Evolutionary conservation across 2,797 vertebrate genomes (phyloP), one percentile per base, ranked within the genome.

Genomic region (Bovichtus diacanthus): DNA sequence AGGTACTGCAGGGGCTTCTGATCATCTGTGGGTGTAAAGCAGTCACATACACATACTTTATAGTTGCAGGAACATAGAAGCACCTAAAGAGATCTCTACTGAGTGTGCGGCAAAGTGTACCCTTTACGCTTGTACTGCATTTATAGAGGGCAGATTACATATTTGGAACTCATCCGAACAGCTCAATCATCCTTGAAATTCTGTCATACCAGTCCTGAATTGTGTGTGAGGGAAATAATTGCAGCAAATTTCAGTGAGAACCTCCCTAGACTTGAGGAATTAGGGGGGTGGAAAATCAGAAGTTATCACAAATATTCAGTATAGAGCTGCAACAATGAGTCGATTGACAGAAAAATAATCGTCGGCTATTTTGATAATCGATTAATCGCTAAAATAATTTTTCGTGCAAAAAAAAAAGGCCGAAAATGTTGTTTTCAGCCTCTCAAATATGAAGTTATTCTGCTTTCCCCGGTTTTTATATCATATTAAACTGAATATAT

Each of bases 1-100:
- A 92, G 90, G 68, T 31, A 21, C 61, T 81, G 60, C 29, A 72
- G 84, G 76, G 79, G 71, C 78, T 83, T 75, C 72, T 44, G 73
- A 43, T 81, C 64, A 23, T 21, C 78, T 70, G 62, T 82, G 73
- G 44, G 56, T 55, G 51, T 47, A 60, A 72, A 70, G 21, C 50
- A 65, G 60, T 65, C 61, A 62, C 34, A 80, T 76, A 56, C 27
- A 80, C 59, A 70, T 16, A n/a, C 34, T 72, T 62, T 25, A n/a
- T 36, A 55, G 6, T 16, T 70, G 11, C 19, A 38, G 70, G 25
- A 50, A 38, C 55, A 34, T n/a, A 19, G 18, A 74, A 21, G 15
- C 6, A 19, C 46, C 25, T 29, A n/a, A 36, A 55, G 7, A 53
- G 23, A 31, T 47, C 6, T 31, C 12, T 18, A 9, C 6, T 29